phyloP scores from a whole-genome alignment of 2,797 vertebrate species.

The Kryptopterus vitreolus region DNA sequence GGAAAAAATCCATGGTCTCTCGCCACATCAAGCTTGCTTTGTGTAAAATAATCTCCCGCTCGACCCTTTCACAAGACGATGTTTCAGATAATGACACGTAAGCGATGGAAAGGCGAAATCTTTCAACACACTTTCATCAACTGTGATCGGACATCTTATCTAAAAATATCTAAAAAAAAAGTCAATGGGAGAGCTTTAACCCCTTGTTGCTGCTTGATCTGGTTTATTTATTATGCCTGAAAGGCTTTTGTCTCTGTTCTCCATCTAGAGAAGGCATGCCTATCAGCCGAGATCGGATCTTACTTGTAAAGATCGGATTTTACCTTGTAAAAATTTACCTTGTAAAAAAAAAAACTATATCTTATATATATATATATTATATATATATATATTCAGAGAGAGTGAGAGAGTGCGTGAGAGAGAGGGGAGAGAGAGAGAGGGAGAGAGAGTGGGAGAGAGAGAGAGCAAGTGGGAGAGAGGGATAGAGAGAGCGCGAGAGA shows the following conservation, averaged over 20 bases:
- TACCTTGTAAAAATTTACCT: no score
- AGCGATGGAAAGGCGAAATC: conserved; percentile 27
- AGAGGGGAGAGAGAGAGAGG: no score
- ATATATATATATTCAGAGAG: no score
- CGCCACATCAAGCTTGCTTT: conserved; percentile 43
- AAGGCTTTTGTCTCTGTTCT: conserved; percentile 13
- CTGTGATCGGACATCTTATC: conserved; percentile 70
- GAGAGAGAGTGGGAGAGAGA: no score
- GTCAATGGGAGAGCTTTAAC: conserved; percentile 65
- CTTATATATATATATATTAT: no score
- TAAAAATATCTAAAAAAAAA: conserved; percentile 74
- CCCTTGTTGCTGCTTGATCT: no score
- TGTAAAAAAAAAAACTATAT: no score
- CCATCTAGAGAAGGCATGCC: not conserved
- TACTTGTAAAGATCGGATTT: no score
- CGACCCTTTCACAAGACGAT: conserved; percentile 57
- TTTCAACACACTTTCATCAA: conserved; percentile 51
- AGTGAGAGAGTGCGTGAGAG: no score
- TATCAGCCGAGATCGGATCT: not conserved
- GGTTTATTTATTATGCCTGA: no score
- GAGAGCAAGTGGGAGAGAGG: no score
- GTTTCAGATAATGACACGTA: conserved; percentile 55
- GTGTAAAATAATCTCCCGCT: conserved; percentile 57
- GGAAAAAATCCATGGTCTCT: conserved; percentile 35
- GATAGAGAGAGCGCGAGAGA: no score